Conservation (phyloP, 2,888 invertebrate genomes). For the Myopa testacea region DNA sequence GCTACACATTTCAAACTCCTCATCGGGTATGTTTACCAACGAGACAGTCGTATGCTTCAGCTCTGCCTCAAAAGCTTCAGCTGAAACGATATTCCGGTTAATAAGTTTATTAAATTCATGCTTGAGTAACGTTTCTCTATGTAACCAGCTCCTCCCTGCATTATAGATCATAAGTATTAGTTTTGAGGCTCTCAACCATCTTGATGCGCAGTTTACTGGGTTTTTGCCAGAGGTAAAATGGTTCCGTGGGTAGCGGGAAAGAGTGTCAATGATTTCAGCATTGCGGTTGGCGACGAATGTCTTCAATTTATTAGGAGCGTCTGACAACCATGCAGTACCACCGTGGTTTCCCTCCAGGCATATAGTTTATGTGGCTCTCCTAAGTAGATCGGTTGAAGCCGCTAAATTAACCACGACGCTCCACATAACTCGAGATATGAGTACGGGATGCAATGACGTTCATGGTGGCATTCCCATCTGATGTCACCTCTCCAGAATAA, state of each 20-base stretch:
- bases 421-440: not conserved
- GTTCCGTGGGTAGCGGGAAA: not conserved
- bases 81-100: not conserved
- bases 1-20: not conserved
- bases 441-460: not conserved
- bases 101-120: not conserved
- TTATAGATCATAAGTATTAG: not conserved
- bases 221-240: conserved; percentile 13
- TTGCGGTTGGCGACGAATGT: conserved; percentile 11
- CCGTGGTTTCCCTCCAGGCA: not conserved
- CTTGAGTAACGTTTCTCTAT: not conserved
- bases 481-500: not conserved
- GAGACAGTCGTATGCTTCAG: not conserved
- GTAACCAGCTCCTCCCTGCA: conserved; percentile 4
- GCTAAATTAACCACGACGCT: not conserved
- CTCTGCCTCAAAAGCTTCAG: not conserved
- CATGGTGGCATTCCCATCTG: not conserved
- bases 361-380: not conserved
- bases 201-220: conserved; percentile 19
- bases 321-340: not conserved
- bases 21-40: not conserved
- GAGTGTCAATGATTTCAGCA: not conserved
- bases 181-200: conserved; percentile 11
- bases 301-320: not conserved
- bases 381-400: not conserved